Percentiles rank a stretch among this genome's conserved stretches.
phyloP scores from a whole-genome alignment of 2,888 invertebrate genomes.

The Hydrotaea cyrtoneurina region DNA sequence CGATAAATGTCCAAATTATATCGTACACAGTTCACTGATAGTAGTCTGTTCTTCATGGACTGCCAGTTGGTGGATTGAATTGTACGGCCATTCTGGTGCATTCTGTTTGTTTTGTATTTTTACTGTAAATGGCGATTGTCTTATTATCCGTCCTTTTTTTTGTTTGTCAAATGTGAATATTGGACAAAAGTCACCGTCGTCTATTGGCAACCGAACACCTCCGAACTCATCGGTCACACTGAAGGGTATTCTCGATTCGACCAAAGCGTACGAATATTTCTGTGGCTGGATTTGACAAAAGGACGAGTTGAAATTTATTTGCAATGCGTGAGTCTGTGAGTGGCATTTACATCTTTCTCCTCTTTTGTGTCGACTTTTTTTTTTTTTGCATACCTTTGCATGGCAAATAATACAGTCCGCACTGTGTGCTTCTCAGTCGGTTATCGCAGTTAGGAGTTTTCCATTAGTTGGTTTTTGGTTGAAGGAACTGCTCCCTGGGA shows the following conservation, averaged over 20 bases:
- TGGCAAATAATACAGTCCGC: neutral
- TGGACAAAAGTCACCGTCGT: too few species aligned
- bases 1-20: too few species aligned
- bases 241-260: neutral
- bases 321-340: neutral
- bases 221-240: neutral
- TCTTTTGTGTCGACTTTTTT: neutral
- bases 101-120: too few species aligned
- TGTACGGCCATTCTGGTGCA: too few species aligned
- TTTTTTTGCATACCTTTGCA: neutral
- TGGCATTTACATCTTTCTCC: conserved; percentile 22
- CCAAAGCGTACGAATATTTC: neutral
- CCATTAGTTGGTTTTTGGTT: neutral
- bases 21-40: too few species aligned
- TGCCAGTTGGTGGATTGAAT: too few species aligned
- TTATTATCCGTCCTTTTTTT: too few species aligned
- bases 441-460: neutral
- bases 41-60: too few species aligned
- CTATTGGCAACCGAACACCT: neutral
- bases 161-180: too few species aligned
- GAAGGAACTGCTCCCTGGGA: neutral
- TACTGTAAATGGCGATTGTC: too few species aligned
- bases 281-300: neutral
- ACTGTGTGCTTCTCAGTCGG: neutral
- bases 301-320: neutral